Percentiles rank a stretch among this genome's conserved stretches.
phyloP scores from a whole-genome alignment of 2,888 invertebrate genomes.

The Phyto melanocephala region DNA sequence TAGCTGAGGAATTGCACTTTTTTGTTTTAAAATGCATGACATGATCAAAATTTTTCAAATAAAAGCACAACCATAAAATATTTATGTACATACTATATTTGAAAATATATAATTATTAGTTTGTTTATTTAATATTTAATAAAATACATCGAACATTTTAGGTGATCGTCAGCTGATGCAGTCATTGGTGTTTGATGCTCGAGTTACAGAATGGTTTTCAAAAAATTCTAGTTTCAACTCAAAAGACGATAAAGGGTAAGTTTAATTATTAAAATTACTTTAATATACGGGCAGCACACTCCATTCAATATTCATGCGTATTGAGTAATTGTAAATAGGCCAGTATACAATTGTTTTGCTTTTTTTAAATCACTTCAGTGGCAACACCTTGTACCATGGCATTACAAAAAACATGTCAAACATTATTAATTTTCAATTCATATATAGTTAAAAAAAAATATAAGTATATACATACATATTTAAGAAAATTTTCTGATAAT shows the following conservation, averaged over 20 bases:
- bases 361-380: conserved; percentile 1
- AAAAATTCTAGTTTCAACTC: conserved; percentile 86
- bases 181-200: conserved; percentile 92
- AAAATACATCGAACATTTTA: conserved; percentile 73
- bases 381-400: not conserved
- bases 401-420: too few relatives aligned
- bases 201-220: conserved; percentile 92
- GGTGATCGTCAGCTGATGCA: conserved; percentile 92
- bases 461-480: too few relatives aligned
- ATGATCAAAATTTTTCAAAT: conserved; percentile 8
- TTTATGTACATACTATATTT: too few relatives aligned
- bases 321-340: too few relatives aligned
- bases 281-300: too few relatives aligned
- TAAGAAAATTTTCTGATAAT: too few relatives aligned
- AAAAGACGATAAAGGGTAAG: conserved; percentile 86
- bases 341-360: too few relatives aligned
- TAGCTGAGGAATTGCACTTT: conserved; percentile 80
- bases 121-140: not conserved
- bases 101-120: too few relatives aligned
- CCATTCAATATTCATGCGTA: too few relatives aligned
- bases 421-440: too few relatives aligned
- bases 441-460: too few relatives aligned
- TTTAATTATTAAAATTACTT: not conserved
- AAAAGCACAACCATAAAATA: conserved; percentile 11
- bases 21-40: conserved; percentile 21